Conservation (phyloP, 2,888 invertebrate species). For the Polyommatus iphigenia region DNA sequence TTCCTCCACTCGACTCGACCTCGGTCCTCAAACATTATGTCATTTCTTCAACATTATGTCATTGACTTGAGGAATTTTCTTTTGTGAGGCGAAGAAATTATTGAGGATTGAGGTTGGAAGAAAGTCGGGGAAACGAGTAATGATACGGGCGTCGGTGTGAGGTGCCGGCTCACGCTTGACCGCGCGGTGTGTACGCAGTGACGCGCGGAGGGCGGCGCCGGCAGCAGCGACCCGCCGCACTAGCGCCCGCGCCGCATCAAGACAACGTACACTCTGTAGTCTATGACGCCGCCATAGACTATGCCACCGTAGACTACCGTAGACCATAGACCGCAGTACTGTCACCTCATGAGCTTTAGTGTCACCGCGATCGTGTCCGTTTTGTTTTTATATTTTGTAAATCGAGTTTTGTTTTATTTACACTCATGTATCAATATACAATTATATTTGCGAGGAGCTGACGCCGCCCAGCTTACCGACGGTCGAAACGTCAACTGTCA, state of each 20-base stretch:
- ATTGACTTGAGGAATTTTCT: not conserved
- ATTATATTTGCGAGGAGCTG: not conserved
- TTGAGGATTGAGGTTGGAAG: not conserved
- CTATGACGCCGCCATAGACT: not conserved
- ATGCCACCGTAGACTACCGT: not conserved
- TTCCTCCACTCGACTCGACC: not conserved
- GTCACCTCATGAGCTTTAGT: constrained; percentile 5
- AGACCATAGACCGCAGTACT: not conserved
- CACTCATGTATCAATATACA: not conserved
- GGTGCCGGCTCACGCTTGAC: not conserved
- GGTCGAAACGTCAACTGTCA: not conserved
- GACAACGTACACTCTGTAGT: not conserved
- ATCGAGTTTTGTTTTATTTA: constrained; percentile 10
- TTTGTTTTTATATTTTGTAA: constrained; percentile 8
- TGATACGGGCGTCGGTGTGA: not conserved
- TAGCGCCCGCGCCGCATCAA: not conserved
- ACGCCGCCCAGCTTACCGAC: not conserved
- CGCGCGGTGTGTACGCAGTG: constrained; percentile 39
- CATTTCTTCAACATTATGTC: not conserved
- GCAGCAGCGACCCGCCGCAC: constrained; percentile 31
- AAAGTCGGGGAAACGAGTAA: not conserved
- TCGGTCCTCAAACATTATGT: not conserved
- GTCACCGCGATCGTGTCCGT: not conserved
- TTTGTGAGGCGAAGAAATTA: not conserved
- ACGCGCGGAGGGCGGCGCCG: constrained; percentile 33